Evolutionary conservation across 1,140 invertebrate species (phyloP), one percentile per base, ranked within the genome.

Genomic region (Drosophila oshimai): DNA sequence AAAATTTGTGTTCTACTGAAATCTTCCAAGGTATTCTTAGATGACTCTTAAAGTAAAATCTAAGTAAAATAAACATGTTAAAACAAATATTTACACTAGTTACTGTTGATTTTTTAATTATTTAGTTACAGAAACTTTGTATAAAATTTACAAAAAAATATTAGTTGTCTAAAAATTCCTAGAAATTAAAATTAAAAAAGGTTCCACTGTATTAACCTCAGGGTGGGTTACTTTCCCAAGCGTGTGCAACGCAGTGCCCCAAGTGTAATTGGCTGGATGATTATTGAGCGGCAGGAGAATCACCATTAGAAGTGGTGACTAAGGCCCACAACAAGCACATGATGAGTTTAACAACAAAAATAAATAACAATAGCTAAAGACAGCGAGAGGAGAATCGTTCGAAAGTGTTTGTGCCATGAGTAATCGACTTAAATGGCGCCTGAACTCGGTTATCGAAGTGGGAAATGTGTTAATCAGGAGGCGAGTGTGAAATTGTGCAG

Each of bases 361-460:
- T n/a, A n/a, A n/a, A n/a, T n/a, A n/a, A 55, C 28, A 61, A 65
- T 12, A 47, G 17, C 22, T 15, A 6, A 41, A 50, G 28, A 50
- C 24, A 24, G 34, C 33, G 31, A 39, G 62, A 28, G 57, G 4
- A 45, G 50, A 55, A 29, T 46, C 22, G 31, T 33, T n/a, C 44
- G 61, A 65, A 44, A 65, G 64, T 71, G 53, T 64, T 47, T 65
- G 49, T 41, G 37, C 26, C 49, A 72, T 84, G 79, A 84, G 74
- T 84, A 84, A 84, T 79, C 65, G 53, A 50, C 49, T 74, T 86
- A 68, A 69, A 86, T 71, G 79, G 47, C 80, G 64, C 41, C 74
- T 61, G 69, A 73, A 54, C 24, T 26, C 12, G 34, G 28, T 12
- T 57, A 47, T 70, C 41, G 34, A 53, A 34, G 37, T 42, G 37